A percentile compares a stretch with the other conserved stretches of the same genome.
These are phyloP conservation scores for Entomobrya proxima DNA, from an alignment of 2,888 invertebrate genomes.

Conservation along the genomic window DNA sequence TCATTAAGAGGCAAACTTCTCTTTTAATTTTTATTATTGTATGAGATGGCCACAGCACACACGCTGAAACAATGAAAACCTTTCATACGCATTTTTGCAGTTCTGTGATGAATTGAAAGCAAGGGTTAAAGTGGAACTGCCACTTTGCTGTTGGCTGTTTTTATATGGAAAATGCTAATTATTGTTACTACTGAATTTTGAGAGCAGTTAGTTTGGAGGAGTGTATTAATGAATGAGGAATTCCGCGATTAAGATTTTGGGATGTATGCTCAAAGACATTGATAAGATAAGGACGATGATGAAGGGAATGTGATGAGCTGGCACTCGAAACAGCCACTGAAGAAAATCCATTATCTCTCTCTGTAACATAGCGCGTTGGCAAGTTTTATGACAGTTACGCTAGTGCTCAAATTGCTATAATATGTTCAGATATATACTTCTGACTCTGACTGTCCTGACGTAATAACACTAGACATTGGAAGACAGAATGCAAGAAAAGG, in stretches of 20 bases:
- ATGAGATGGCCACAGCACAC: no score
- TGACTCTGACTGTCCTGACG: no score
- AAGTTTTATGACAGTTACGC: neutral
- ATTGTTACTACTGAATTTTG: neutral
- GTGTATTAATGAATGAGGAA: constrained; percentile 9
- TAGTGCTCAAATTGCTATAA: neutral
- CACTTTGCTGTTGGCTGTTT: neutral
- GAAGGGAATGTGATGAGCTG: neutral
- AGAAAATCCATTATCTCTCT: neutral
- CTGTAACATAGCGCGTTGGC: constrained; percentile 3
- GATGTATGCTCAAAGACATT: neutral
- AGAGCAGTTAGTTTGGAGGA: no score
- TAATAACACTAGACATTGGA: neutral
- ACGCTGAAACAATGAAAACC: neutral
- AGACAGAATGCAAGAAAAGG: neutral
- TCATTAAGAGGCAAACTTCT: no score
- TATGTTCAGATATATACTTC: neutral
- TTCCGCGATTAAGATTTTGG: constrained; percentile 19
- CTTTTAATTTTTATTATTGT: no score
- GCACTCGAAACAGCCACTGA: neutral
- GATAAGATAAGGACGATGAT: no score
- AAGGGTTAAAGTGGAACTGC: neutral
- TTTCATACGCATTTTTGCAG: constrained; percentile 2
- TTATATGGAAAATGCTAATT: neutral
- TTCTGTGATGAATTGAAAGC: neutral